These are phyloP conservation scores for Marisa cornuarietis DNA, from an alignment of 1,140 invertebrate genomes.

Conservation along the genomic window DNA sequence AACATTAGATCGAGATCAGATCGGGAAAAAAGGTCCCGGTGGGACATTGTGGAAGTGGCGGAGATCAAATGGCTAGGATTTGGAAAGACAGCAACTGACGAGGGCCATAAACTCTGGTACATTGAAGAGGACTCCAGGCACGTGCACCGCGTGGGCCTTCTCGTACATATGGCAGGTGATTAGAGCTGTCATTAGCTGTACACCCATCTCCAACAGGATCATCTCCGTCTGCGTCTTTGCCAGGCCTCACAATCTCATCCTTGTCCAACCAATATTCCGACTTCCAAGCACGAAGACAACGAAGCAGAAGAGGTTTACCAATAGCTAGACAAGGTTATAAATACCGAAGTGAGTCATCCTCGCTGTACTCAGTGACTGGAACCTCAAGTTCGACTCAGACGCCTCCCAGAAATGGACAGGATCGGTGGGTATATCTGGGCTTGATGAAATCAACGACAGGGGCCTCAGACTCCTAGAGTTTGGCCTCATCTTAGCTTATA, in stretches of 20 bases:
- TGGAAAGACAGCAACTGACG: constrained; percentile 13
- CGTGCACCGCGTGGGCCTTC: constrained; percentile 17
- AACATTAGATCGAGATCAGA: no score
- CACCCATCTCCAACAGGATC: constrained; percentile 10
- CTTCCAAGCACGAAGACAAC: constrained; percentile 26
- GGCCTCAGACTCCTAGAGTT: no score
- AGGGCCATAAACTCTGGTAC: constrained; percentile 12
- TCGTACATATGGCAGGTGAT: constrained; percentile 8
- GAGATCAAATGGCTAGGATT: constrained; percentile 5
- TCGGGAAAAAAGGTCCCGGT: background rate
- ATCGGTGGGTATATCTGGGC: no score
- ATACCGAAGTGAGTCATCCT: no score
- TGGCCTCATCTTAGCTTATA: no score
- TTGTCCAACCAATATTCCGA: constrained; percentile 10
- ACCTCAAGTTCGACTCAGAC: no score
- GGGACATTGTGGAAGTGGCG: constrained; percentile 12
- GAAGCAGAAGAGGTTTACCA: constrained; percentile 57
- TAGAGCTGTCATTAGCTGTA: background rate
- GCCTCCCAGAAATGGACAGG: no score
- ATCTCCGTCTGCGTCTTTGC: constrained; percentile 18
- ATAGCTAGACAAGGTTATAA: background rate
- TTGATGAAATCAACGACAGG: no score
- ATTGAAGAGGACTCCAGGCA: background rate
- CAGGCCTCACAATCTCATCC: constrained; percentile 19
- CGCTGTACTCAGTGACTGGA: no score